A percentile compares a stretch with the other conserved stretches of the same genome.
Conservation (phyloP, 2,888 invertebrate genomes). For the Parnassius apollo region DNA sequence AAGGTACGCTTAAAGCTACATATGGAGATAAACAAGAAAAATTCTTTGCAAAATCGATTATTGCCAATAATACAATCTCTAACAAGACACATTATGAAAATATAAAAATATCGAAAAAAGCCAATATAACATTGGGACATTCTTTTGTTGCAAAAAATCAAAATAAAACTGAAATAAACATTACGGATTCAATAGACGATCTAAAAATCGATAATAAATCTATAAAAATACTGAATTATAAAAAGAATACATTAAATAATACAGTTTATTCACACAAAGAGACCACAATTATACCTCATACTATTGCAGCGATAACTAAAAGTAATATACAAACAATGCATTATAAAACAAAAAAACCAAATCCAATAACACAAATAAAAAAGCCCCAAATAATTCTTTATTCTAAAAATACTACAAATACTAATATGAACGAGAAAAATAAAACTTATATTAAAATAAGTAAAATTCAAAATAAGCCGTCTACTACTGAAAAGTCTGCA, state of each 20-base stretch:
- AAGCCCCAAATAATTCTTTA: conserved; percentile 48
- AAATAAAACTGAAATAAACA: conserved; percentile 7
- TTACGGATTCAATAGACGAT: background rate
- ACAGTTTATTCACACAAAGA: conserved; percentile 31
- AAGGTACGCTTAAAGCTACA: conserved; percentile 74
- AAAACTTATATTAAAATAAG: conserved; percentile 41
- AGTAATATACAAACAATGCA: conserved; percentile 68
- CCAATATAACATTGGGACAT: background rate
- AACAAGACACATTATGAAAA: conserved; percentile 23
- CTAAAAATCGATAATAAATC: background rate
- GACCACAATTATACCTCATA: conserved; percentile 45
- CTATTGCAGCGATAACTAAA: conserved; percentile 67
- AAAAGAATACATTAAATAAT: conserved; percentile 1
- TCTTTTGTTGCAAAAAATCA: background rate
- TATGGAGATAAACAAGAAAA: conserved; percentile 75
- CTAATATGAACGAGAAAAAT: conserved; percentile 39
- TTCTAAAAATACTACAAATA: conserved; percentile 39
- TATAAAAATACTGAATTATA: conserved; percentile 6
- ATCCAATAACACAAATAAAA: conserved; percentile 61
- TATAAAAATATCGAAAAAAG: conserved; percentile 9
- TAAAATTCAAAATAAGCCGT: conserved; percentile 54
- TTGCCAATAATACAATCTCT: conserved; percentile 30
- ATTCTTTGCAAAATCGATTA: conserved; percentile 48
- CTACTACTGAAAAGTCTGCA: conserved; percentile 45
- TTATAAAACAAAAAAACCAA: conserved; percentile 69